Conservation (phyloP, 2,888 invertebrate species). For the Dioctria rufipes region DNA sequence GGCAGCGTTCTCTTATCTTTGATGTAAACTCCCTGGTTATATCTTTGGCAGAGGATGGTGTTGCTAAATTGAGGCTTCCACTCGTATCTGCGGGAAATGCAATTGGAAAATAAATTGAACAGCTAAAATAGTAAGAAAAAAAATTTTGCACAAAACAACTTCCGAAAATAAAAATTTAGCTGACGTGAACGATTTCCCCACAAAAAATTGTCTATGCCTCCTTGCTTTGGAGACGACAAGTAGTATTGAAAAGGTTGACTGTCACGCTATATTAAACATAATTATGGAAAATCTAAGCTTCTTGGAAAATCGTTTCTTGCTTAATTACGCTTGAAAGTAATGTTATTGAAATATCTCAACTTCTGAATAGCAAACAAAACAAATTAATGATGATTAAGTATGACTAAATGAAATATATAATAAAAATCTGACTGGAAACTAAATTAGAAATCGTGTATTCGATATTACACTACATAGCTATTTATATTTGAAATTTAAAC, state of each 20-base stretch:
- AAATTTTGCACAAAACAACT: slow-evolving; percentile 3
- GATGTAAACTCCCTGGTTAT: slow-evolving; percentile 76
- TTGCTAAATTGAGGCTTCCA: slow-evolving; percentile 76
- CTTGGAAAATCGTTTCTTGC: slow-evolving; percentile 15
- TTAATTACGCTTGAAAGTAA: background rate
- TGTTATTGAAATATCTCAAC: background rate
- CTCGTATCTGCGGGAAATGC: slow-evolving; percentile 71
- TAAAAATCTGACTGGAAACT: background rate
- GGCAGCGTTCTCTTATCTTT: slow-evolving; percentile 74
- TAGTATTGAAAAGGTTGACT: slow-evolving; percentile 4
- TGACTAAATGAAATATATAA: background rate
- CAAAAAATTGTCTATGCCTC: slow-evolving; percentile 3
- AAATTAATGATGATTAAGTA: background rate
- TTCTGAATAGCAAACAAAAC: too few relatives aligned
- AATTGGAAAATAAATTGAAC: slow-evolving; percentile 20
- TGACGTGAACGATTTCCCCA: slow-evolving; percentile 31
- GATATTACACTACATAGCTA: too few relatives aligned
- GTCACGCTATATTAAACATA: slow-evolving; percentile 32
- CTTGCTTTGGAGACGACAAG: slow-evolving; percentile 6
- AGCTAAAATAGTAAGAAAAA: background rate
- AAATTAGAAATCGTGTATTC: background rate
- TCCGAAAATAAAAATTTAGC: slow-evolving; percentile 21
- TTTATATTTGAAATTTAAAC: slow-evolving; percentile 13
- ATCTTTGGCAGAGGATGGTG: slow-evolving; percentile 75
- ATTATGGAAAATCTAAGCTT: slow-evolving; percentile 15